Evolutionary conservation across 2,797 vertebrate species (phyloP), one percentile per base, ranked within the genome.

Genomic region (Leptoclinus maculatus): DNA sequence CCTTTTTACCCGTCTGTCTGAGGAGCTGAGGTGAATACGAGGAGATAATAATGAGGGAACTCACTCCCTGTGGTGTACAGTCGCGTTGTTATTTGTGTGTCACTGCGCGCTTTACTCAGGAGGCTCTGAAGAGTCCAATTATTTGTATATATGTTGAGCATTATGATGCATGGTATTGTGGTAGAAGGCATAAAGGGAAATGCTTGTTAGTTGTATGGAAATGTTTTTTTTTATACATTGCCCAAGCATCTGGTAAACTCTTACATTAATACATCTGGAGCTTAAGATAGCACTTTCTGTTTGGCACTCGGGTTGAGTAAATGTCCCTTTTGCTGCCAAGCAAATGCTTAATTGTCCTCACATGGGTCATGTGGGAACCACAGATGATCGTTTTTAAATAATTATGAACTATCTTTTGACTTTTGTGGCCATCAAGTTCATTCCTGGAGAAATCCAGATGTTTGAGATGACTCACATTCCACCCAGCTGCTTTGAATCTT

Each of bases 141-240:
- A 47, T 68, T 64, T 32, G 25, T 34, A 34, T 65, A 67, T 67
- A 21, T 41, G 39, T 66, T 62, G 38, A 63, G 69, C 16, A 12
- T 13, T 38, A 69, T 58, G 34, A 56, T 71, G 29, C 38, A 54
- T 34, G 29, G 3, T 29, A 29, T 59, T 66, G 25, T 73, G 29
- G 41, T 47, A 9, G 19, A 72, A 47, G 64, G 62, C 54, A 21
- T 38, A 12, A 13, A 51, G n/a, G 6, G 4, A 60, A 74, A 38
- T 49, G 16, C 23, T n/a, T 34, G 25, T 27, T 7, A 27, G 36
- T 51, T 62, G 38, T n/a, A 25, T 3, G 12, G 27, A 32, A 25
- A 25, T 49, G 21, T 11, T 17, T 7, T 64, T 65, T 19, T 76
- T 5, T 10, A 9, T 29, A 16, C 45, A 27, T 39, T 54, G 39